phyloP scores from a whole-genome alignment of 1,140 invertebrate species.

The Conus betulinus region DNA sequence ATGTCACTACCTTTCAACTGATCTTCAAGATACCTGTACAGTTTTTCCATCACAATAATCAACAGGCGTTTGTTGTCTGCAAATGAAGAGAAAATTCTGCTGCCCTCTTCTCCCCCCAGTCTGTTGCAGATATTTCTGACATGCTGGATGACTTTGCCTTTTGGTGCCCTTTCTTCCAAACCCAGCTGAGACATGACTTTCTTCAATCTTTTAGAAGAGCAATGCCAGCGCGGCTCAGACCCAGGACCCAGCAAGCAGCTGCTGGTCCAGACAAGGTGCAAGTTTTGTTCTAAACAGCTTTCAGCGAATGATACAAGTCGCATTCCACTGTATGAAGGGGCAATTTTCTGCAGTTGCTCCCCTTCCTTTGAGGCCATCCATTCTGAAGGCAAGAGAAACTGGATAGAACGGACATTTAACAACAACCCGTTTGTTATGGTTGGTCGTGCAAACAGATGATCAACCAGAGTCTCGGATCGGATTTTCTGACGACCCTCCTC shows the following conservation, averaged over 20 bases:
- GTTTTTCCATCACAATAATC: constrained; percentile 31
- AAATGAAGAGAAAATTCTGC: background rate
- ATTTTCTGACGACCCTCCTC: too few species aligned
- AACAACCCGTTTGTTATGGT: too few species aligned
- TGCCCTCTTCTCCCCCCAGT: constrained; percentile 32
- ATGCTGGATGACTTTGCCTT: constrained; percentile 40
- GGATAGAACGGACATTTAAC: too few species aligned
- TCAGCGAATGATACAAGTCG: constrained; percentile 39
- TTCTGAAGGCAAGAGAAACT: constrained; percentile 42
- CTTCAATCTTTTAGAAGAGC: background rate
- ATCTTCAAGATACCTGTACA: constrained; percentile 41
- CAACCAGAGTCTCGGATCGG: too few species aligned
- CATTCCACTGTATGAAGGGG: background rate
- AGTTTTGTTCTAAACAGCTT: constrained; percentile 11
- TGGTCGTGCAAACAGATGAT: too few species aligned
- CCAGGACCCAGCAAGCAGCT: constrained; percentile 35
- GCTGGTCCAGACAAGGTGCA: constrained; percentile 47
- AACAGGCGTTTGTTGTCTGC: constrained; percentile 12
- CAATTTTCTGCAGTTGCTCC: background rate
- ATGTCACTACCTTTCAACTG: background rate
- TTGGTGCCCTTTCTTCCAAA: constrained; percentile 27
- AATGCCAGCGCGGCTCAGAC: constrained; percentile 28
- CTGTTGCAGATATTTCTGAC: constrained; percentile 37
- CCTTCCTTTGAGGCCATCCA: constrained; percentile 11
- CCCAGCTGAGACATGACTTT: constrained; percentile 9